A percentile compares a stretch with the other conserved stretches of the same genome.
These are phyloP conservation scores for Arbacia lixula DNA, from an alignment of 53 echinoderm and acorn worm genomes.

Conservation along the genomic window DNA sequence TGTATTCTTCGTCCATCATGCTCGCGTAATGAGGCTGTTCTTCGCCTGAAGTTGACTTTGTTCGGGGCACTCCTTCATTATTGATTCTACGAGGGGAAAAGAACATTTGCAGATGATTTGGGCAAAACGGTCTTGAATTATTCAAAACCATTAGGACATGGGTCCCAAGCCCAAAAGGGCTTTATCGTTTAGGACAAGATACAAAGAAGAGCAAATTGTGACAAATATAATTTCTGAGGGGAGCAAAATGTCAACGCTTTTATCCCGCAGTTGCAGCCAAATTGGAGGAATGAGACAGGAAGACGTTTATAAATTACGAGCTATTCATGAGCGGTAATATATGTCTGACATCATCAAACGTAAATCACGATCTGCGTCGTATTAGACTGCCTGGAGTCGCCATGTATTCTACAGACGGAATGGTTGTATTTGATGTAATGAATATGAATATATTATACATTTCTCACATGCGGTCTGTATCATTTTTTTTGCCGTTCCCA, in stretches of 20 bases:
- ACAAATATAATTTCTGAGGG: constrained; percentile 32
- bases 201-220: constrained; percentile 16
- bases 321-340: constrained; percentile 50
- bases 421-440: constrained; percentile 41
- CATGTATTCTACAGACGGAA: neutral
- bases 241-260: constrained; percentile 35
- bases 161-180: neutral
- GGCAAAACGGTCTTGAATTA: constrained; percentile 24
- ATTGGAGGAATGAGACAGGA: constrained; percentile 9
- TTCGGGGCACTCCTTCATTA: constrained; percentile 5
- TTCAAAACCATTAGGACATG: constrained; percentile 8
- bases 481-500: neutral
- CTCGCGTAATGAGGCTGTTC: too few species aligned
- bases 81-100: neutral
- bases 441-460: constrained; percentile 38
- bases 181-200: neutral
- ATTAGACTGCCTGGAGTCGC: neutral
- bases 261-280: neutral
- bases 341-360: constrained; percentile 39
- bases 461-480: neutral
- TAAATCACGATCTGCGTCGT: constrained; percentile 37
- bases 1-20: too few species aligned
- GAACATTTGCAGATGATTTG: constrained; percentile 20
- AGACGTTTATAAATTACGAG: constrained; percentile 38
- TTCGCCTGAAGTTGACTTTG: too few species aligned